Base-by-base conservation (phyloP, 2,113 vertebrate species). In the Pantherophis guttatus region DNA sequence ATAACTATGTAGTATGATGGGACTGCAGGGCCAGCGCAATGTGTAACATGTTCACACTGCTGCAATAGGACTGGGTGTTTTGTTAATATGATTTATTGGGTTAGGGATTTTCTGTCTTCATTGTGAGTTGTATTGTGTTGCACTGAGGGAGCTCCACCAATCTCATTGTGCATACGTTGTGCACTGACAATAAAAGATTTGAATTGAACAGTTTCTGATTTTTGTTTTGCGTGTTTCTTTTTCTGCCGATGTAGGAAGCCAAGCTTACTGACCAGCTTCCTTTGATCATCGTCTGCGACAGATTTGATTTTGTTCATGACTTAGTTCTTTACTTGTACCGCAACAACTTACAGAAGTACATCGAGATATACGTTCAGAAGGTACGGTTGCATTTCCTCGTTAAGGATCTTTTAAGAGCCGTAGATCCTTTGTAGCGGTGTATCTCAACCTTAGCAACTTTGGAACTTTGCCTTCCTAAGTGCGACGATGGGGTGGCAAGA, bases 341-440 rank as follows among this genome's bases (percentile, higher is more conserved):
- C 92, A 99, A 99, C 97, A 99, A 96, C 95, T 97, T 99, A n/a
- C 99, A 99, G 97, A 99, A 99, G 94, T 99, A 99, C 96, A 99
- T 99, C 0, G 99, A 99, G 96, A 99, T 99, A 93, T 99, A 99
- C 0, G 98, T 99, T 6, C 99, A 99, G 96, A 99, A 99, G 98
- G 99, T 99, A 96, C 97, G 50, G 58, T 48, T 26, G 9, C 19
- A 54, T 53, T 26, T 24, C 15, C 4, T 10, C 75, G 6, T 52
- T 55, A 24, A 39, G 52, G 5, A 1, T n/a, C 2, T 24, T 50
- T 81, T 91, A n/a, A 54, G 19, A 44, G 21, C 29, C 10, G 21
- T n/a, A 81, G 17, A 44, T 55, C 70, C 53, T 39, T 55, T 23
- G 2, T 3, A 59, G 58, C 58, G 1, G 59, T 62, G 9, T 26